Conservation (phyloP, 2,113 vertebrate genomes). For the Antigone vipio region DNA sequence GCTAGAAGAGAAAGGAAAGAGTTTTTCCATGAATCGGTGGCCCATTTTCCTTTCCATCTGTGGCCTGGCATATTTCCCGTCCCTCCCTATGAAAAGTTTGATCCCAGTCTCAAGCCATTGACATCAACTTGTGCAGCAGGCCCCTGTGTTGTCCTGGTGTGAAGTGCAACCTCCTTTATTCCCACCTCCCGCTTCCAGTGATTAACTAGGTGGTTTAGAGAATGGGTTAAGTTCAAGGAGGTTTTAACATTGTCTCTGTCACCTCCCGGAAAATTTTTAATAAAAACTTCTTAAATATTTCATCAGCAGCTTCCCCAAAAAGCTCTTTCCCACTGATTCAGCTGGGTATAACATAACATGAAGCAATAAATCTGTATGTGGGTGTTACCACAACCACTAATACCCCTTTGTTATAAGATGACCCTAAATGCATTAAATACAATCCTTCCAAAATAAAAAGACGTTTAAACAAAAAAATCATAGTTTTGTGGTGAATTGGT, state of each 20-base stretch:
- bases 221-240: conserved; percentile 1
- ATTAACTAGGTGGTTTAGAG: neutral
- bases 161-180: neutral
- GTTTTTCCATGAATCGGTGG: neutral
- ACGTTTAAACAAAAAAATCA: neutral
- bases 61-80: neutral
- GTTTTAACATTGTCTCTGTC: neutral
- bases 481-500: neutral
- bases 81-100: neutral
- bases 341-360: conserved; percentile 3
- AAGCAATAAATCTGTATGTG: neutral
- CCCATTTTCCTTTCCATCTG: neutral
- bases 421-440: conserved; percentile 17
- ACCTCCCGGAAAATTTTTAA: conserved; percentile 30
- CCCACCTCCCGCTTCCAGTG: neutral
- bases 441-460: neutral
- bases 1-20: neutral
- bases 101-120: neutral
- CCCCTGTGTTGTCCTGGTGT: neutral
- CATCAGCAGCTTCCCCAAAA: conserved; percentile 30
- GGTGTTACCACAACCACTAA: neutral
- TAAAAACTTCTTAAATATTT: conserved; percentile 55
- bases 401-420: neutral
- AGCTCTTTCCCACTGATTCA: conserved; percentile 30
- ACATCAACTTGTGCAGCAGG: neutral